Percentiles rank a stretch among this genome's conserved stretches.
phyloP scores from a whole-genome alignment of 2,888 invertebrate species.

The Actias luna region DNA sequence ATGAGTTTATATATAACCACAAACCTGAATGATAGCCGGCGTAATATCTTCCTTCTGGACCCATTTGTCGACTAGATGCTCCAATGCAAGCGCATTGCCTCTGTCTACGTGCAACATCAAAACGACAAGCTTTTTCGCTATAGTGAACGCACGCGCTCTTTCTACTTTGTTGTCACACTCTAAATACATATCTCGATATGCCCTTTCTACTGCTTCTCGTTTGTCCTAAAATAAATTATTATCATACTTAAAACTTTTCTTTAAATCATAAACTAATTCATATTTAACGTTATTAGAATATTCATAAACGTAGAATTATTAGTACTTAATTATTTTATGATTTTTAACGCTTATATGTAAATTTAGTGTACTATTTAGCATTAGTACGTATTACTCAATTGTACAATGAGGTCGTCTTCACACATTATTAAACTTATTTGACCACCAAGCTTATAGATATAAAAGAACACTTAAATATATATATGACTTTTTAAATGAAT shows the following conservation, averaged over 20 bases:
- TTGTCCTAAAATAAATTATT: conserved; percentile 64
- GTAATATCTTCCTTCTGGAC: conserved; percentile 66
- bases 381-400: too few species aligned
- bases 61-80: conserved; percentile 70
- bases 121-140: conserved; percentile 55
- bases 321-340: too few species aligned
- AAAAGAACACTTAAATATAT: too few species aligned
- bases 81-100: conserved; percentile 67
- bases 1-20: neutral
- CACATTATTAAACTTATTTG: too few species aligned
- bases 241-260: neutral
- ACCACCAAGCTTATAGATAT: too few species aligned
- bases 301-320: too few species aligned
- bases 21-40: conserved; percentile 71
- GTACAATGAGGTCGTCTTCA: too few species aligned
- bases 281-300: neutral
- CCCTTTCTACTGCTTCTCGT: conserved; percentile 87
- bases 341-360: too few species aligned
- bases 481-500: too few species aligned
- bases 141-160: conserved; percentile 66
- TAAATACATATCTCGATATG: conserved; percentile 88
- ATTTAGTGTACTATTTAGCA: too few species aligned
- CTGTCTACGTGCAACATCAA: conserved; percentile 58
- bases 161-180: conserved; percentile 74
- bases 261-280: neutral